Conservation (phyloP, 2,888 invertebrate species). For the Caenorhabditis sp. region DNA sequence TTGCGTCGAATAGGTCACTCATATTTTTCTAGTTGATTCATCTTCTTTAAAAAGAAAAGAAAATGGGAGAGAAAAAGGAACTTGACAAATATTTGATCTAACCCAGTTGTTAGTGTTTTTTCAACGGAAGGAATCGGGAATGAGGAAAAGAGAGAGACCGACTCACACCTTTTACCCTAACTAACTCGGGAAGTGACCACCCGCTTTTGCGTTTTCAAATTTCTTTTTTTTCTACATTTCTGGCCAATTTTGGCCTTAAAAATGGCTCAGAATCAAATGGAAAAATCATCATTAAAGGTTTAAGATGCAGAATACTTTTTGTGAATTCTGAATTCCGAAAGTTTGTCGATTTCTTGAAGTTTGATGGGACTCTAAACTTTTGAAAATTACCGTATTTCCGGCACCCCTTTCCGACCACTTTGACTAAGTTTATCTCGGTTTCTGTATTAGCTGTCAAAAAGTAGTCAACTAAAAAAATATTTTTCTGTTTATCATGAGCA, state of each 20-base stretch:
- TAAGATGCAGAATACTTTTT: too few relatives aligned
- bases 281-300: too few relatives aligned
- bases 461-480: too few relatives aligned
- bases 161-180: slow-evolving; percentile 16
- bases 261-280: too few relatives aligned
- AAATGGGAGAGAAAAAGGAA: background rate
- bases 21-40: background rate
- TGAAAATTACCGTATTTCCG: too few relatives aligned
- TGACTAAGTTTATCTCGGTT: too few relatives aligned
- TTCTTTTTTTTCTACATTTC: background rate
- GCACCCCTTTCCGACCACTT: too few relatives aligned
- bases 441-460: too few relatives aligned
- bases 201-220: background rate
- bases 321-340: too few relatives aligned
- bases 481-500: too few relatives aligned
- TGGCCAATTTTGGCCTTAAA: background rate
- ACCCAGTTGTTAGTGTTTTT: slow-evolving; percentile 7
- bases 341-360: too few relatives aligned
- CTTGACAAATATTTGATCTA: slow-evolving; percentile 25
- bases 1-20: slow-evolving; percentile 19
- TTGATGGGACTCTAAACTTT: too few relatives aligned
- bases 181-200: slow-evolving; percentile 11
- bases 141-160: background rate
- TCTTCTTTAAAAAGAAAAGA: slow-evolving; percentile 1
- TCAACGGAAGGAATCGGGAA: slow-evolving; percentile 16